Conservation (phyloP, 2,113 vertebrate species). For the Lipophrys pholis region DNA sequence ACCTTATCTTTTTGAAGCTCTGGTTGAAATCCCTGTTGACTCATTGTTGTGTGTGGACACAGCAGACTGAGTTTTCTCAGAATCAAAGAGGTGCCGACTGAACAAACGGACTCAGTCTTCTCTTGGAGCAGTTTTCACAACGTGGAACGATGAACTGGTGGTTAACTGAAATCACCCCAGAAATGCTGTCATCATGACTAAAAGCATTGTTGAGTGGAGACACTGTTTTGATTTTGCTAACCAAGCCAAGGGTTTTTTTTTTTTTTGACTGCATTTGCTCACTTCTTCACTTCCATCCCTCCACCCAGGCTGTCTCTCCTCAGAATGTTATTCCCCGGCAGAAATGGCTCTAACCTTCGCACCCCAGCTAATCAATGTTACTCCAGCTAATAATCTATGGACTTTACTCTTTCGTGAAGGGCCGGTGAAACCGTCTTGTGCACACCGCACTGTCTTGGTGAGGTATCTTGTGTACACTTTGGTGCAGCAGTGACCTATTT, state of each 20-base stretch:
- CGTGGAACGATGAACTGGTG: slow-evolving; percentile 30
- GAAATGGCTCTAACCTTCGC: slow-evolving; percentile 67
- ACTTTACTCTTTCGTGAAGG: slow-evolving; percentile 54
- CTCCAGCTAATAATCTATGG: slow-evolving; percentile 70
- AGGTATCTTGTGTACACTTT: slow-evolving; percentile 37
- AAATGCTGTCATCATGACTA: slow-evolving; percentile 22
- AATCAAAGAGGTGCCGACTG: slow-evolving; percentile 34
- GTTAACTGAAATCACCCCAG: slow-evolving; percentile 18
- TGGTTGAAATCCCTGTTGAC: slow-evolving; percentile 43
- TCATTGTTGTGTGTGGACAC: slow-evolving; percentile 37
- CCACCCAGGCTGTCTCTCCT: slow-evolving; percentile 5
- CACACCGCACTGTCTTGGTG: slow-evolving; percentile 50
- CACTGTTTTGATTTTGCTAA: slow-evolving; percentile 45
- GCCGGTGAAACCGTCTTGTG: slow-evolving; percentile 40
- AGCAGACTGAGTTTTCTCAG: slow-evolving; percentile 41
- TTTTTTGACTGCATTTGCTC: slow-evolving; percentile 28
- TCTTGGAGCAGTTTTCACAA: slow-evolving; percentile 38
- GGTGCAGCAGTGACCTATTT: slow-evolving; percentile 70
- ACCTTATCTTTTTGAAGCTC: slow-evolving; percentile 42
- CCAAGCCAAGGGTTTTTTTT: neutral
- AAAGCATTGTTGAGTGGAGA: slow-evolving; percentile 13
- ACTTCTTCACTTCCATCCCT: slow-evolving; percentile 25
- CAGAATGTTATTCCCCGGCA: slow-evolving; percentile 24
- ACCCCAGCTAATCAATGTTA: slow-evolving; percentile 69
- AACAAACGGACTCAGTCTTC: slow-evolving; percentile 36